Evolutionary conservation across 2,888 invertebrate genomes (phyloP).

Genomic region (Dryadula phaetusa): DNA sequence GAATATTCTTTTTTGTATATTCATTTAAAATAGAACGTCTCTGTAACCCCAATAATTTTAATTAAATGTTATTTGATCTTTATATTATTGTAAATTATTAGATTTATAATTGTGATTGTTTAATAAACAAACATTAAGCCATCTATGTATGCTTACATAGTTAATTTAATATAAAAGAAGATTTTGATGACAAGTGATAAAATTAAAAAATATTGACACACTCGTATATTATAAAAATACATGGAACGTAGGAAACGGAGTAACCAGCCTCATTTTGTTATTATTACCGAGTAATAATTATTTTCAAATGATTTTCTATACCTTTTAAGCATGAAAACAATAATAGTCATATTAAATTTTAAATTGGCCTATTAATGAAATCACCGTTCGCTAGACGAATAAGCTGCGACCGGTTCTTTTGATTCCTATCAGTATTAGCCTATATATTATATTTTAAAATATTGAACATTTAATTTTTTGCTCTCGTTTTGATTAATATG

Average conservation of each 20-base stretch:
- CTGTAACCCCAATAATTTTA: too few species aligned
- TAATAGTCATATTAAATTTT: background rate
- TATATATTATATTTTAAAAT: background rate
- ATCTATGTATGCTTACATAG: too few species aligned
- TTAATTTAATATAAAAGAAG: too few species aligned
- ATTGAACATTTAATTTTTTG: background rate
- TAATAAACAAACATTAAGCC: too few species aligned
- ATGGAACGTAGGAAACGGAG: too few species aligned
- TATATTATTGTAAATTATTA: background rate
- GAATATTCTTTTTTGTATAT: background rate
- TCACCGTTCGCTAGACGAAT: background rate
- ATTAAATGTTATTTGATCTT: background rate
- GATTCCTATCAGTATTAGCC: background rate
- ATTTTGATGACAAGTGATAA: too few species aligned
- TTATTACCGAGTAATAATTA: too few species aligned
- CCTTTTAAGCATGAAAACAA: background rate
- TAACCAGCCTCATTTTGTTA: too few species aligned
- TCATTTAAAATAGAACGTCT: background rate
- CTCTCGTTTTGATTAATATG: background rate
- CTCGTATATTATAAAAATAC: too few species aligned
- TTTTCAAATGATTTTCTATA: background rate
- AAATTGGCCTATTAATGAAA: background rate
- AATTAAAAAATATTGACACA: too few species aligned
- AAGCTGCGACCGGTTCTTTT: slow-evolving; percentile 12
- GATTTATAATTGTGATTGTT: too few species aligned